Percentiles rank a stretch among this genome's conserved stretches.
Evolutionary conservation across 2,888 invertebrate species (phyloP).

Genomic region (Ophion ventricosus): DNA sequence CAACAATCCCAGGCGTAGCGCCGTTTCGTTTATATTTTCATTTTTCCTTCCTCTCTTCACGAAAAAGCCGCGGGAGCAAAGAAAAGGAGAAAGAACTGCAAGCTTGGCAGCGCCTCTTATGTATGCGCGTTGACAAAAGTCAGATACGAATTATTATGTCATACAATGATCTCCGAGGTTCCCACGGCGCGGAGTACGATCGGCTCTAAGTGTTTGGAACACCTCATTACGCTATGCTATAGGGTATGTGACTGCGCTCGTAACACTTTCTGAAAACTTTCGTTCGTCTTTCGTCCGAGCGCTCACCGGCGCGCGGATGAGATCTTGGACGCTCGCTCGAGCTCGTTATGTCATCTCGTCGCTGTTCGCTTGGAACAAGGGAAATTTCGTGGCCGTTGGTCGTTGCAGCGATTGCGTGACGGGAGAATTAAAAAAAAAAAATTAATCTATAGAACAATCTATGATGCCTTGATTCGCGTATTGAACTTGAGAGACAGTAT

Average conservation of each 20-base stretch:
- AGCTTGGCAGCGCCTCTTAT: not conserved
- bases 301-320: slow-evolving; percentile 48
- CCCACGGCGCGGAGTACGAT: slow-evolving; percentile 22
- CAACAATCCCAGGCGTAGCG: slow-evolving; percentile 26
- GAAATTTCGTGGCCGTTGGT: slow-evolving; percentile 35
- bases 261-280: slow-evolving; percentile 69
- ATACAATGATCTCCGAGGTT: slow-evolving; percentile 38
- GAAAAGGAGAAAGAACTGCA: slow-evolving; percentile 9
- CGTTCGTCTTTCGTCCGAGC: slow-evolving; percentile 43
- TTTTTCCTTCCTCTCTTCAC: slow-evolving; percentile 35
- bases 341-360: slow-evolving; percentile 56
- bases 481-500: not conserved
- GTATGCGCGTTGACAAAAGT: slow-evolving; percentile 31
- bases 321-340: slow-evolving; percentile 43
- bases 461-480: no score
- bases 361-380: slow-evolving; percentile 13
- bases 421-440: slow-evolving; percentile 4
- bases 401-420: slow-evolving; percentile 30
- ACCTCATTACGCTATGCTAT: slow-evolving; percentile 36
- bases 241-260: slow-evolving; percentile 43
- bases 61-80: slow-evolving; percentile 4
- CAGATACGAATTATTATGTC: slow-evolving; percentile 61
- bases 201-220: slow-evolving; percentile 63
- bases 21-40: slow-evolving; percentile 14
- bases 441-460: not conserved